These are phyloP conservation scores for Rhinella marina DNA, from an alignment of 2,797 vertebrate species.

Conservation along the genomic window DNA sequence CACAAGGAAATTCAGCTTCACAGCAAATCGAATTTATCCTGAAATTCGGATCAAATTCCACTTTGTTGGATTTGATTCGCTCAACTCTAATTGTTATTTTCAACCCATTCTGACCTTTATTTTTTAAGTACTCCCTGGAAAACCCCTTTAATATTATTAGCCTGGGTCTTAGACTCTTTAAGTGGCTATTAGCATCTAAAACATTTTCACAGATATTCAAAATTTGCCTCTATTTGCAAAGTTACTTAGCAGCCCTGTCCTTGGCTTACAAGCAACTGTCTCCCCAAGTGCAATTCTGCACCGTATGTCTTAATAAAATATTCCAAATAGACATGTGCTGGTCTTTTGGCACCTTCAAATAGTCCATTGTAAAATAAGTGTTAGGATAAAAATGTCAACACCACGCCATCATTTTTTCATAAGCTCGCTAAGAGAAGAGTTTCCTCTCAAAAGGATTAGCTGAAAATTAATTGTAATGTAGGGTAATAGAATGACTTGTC, in stretches of 20 bases:
- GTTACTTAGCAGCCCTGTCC: slow-evolving; percentile 13
- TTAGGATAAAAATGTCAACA: slow-evolving; percentile 66
- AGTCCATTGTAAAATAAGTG: slow-evolving; percentile 50
- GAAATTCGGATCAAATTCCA: too few relatives aligned
- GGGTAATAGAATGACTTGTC: slow-evolving; percentile 71
- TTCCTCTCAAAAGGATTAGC: slow-evolving; percentile 68
- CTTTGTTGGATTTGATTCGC: too few relatives aligned
- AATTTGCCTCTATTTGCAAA: background rate
- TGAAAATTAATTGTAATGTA: slow-evolving; percentile 74
- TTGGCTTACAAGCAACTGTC: slow-evolving; percentile 22
- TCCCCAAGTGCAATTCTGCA: slow-evolving; percentile 28
- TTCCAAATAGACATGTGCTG: slow-evolving; percentile 48
- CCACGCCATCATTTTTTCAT: slow-evolving; percentile 63
- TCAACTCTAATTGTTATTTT: too few relatives aligned
- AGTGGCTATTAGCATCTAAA: background rate
- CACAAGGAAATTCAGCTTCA: too few relatives aligned
- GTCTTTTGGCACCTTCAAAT: slow-evolving; percentile 54
- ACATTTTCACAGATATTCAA: background rate
- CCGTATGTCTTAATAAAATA: slow-evolving; percentile 61
- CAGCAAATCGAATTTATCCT: too few relatives aligned
- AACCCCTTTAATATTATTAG: background rate
- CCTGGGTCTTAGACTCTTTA: background rate
- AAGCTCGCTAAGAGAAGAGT: slow-evolving; percentile 59
- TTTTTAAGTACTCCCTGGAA: too few relatives aligned
- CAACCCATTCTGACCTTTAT: too few relatives aligned